phyloP scores from a whole-genome alignment of 2,888 invertebrate genomes.

The Mylabris sibirica region DNA sequence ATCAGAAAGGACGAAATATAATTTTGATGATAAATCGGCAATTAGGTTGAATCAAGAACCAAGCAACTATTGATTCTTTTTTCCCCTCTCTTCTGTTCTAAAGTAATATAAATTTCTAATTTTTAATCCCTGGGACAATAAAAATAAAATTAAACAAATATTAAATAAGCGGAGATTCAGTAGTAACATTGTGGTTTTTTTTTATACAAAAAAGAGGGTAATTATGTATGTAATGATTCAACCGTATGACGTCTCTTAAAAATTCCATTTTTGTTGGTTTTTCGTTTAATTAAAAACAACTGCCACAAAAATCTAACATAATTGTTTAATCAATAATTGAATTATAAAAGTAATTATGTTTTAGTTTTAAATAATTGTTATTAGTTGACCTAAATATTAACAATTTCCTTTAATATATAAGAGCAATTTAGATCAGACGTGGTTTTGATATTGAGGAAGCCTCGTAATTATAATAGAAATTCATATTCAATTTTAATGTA shows the following conservation, averaged over 20 bases:
- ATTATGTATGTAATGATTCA: background rate
- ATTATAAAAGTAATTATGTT: background rate
- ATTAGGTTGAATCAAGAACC: background rate
- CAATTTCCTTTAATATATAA: background rate
- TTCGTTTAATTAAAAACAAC: background rate
- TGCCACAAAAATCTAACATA: background rate
- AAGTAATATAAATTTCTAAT: background rate
- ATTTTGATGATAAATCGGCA: background rate
- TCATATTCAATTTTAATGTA: conserved; percentile 1
- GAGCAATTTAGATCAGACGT: conserved; percentile 2
- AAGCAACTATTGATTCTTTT: background rate
- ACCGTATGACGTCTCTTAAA: background rate
- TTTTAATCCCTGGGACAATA: background rate
- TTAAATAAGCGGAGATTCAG: background rate
- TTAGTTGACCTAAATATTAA: background rate
- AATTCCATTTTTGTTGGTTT: background rate
- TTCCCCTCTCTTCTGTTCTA: too few relatives aligned
- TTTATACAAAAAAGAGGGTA: background rate
- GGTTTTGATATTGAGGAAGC: background rate
- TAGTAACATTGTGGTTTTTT: background rate
- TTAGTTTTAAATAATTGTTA: background rate
- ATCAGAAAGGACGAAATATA: background rate
- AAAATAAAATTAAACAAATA: background rate
- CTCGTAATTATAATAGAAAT: background rate
- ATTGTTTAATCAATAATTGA: background rate